Base-by-base conservation (phyloP, 2,888 invertebrate genomes). In the Andrena fulva region DNA sequence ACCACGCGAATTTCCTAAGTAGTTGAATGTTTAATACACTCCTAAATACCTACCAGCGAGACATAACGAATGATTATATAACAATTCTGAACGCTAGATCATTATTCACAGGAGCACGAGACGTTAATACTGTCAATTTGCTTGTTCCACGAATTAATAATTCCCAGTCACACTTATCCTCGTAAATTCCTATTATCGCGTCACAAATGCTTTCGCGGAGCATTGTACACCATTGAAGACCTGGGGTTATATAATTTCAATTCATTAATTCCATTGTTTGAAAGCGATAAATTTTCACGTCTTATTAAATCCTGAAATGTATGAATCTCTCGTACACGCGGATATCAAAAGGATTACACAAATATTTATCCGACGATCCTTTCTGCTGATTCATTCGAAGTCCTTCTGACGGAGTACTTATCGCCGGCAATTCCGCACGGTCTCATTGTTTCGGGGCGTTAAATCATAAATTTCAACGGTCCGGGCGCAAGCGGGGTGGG, bases 261-360 rank as follows among this genome's bases (percentile, higher is more conserved):
- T 29, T 73, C 64, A 56, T 66, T 64, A 73, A 73, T 29, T 29
- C 73, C 29, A 73, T 73, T 73, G 73, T 73, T 56, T 42, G 63
- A 29, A 20, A 33, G 12, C 63, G 16, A 66, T 64, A 64, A 52
- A 64, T 48, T 56, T 27, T 29, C 31, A 27, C 33, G n/a, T 63
- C 70, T 6, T 31, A 70, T 60, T 70, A 12, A 48, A n/a, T 31
- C 24, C 7, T 60, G 12, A 31, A 70, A 70, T 7, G 29, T 56
- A 24, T 24, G 56, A 54, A 56, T 27, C 10, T 2, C 54, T 2
- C 64, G 29, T 27, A 16, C 4, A 35, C 42, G 12, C 27, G 35
- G 59, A 29, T 56, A 27, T 56, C 56, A 70, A 16, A n/a, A 20
- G 42, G n/a, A 42, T 59, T 42, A 24, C 42, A 10, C 2, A 12